These are phyloP conservation scores for Microcebus murinus DNA, from an alignment of 2,113 vertebrate genomes.

Conservation along the genomic window DNA sequence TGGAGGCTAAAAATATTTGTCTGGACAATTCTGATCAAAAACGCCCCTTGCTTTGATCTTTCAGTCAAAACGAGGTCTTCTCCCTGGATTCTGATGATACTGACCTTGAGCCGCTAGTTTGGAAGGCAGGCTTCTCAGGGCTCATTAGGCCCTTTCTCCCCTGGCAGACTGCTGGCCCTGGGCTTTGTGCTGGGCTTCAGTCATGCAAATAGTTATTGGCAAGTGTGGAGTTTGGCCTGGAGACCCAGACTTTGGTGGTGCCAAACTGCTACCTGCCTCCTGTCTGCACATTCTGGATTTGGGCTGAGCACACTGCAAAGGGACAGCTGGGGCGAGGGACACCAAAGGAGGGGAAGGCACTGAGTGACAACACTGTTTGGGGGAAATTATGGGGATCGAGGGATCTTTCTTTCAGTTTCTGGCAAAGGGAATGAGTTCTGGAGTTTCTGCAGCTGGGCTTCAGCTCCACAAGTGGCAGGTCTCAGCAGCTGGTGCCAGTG, in stretches of 20 bases:
- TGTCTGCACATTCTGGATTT: background rate
- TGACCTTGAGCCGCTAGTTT: conserved; percentile 52
- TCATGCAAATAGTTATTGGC: conserved; percentile 64
- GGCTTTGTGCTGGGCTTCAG: conserved; percentile 28
- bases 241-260: conserved; percentile 6
- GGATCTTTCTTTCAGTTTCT: background rate
- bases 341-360: background rate
- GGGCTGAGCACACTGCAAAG: background rate
- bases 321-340: background rate
- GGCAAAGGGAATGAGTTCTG: background rate
- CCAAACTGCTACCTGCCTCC: conserved; percentile 6
- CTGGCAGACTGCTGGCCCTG: background rate
- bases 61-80: conserved; percentile 69
- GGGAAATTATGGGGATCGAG: background rate
- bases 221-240: conserved; percentile 49
- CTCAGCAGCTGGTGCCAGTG: background rate
- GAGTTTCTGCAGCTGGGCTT: background rate
- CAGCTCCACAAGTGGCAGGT: background rate
- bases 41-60: conserved; percentile 68
- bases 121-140: background rate
- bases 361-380: background rate
- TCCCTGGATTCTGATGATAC: background rate
- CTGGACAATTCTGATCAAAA: conserved; percentile 64
- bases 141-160: conserved; percentile 55
- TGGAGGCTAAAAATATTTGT: conserved; percentile 66